phyloP scores from a whole-genome alignment of 2,888 invertebrate genomes.

The Artemia sp. region DNA sequence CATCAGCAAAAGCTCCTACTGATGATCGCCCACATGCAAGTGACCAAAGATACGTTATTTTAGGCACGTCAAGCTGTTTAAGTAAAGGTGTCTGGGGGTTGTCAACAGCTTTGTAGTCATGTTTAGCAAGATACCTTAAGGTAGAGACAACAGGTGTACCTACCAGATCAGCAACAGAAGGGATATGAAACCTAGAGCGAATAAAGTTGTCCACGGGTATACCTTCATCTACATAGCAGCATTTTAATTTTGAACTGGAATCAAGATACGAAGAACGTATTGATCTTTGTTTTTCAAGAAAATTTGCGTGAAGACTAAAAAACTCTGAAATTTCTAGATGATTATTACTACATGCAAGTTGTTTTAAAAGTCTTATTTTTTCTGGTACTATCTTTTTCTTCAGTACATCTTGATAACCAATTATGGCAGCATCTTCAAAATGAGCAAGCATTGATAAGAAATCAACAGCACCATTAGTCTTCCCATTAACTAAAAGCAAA shows the following conservation, averaged over 20 bases:
- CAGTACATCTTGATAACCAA: background rate
- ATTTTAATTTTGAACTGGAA: background rate
- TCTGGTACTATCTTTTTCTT: background rate
- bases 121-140: background rate
- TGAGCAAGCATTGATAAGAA: slow-evolving; percentile 3
- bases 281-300: background rate
- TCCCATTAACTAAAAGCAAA: background rate
- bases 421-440: slow-evolving; percentile 2
- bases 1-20: background rate
- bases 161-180: background rate
- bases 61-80: background rate
- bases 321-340: background rate
- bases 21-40: background rate
- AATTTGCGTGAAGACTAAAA: background rate
- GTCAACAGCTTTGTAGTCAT: background rate
- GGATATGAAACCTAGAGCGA: background rate
- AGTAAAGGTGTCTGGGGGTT: background rate
- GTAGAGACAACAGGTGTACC: slow-evolving; percentile 1
- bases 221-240: background rate
- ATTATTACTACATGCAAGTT: background rate
- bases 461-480: slow-evolving; percentile 4
- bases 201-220: background rate
- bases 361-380: background rate
- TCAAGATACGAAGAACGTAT: background rate
- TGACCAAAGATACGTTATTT: background rate